Percentiles rank a stretch among this genome's conserved stretches.
Conservation (phyloP, 1,140 invertebrate species). For the Leptestheria dahalacensis region DNA sequence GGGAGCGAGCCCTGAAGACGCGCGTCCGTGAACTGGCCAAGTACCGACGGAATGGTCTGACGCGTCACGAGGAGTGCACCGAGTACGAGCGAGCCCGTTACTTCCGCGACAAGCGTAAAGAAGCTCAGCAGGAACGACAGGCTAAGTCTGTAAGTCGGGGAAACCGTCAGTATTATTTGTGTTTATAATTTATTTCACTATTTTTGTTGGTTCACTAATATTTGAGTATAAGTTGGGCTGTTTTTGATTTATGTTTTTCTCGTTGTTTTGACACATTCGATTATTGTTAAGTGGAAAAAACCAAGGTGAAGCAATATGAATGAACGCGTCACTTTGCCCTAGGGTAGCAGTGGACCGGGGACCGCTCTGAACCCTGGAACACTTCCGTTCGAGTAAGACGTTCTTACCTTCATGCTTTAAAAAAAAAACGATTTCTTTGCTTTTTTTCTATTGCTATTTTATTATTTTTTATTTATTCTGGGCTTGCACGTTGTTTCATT, state of each 20-base stretch:
- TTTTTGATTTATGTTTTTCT: not conserved
- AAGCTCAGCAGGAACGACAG: slow-evolving; percentile 19
- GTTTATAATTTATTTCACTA: not conserved
- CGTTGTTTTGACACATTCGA: too few species aligned
- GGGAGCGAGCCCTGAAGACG: slow-evolving; percentile 64
- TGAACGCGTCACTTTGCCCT: slow-evolving; percentile 42
- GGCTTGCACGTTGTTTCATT: too few species aligned
- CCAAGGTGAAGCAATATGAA: too few species aligned
- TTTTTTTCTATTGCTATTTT: not conserved
- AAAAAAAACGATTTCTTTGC: not conserved
- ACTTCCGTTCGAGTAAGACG: slow-evolving; percentile 41
- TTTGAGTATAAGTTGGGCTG: slow-evolving; percentile 2
- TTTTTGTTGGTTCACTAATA: slow-evolving; percentile 2
- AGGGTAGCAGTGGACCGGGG: slow-evolving; percentile 63
- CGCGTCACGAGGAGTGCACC: slow-evolving; percentile 58
- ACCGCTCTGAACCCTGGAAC: slow-evolving; percentile 40
- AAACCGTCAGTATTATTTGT: not conserved
- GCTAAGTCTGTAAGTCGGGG: slow-evolving; percentile 11
- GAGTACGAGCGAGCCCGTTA: slow-evolving; percentile 52
- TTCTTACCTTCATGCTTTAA: slow-evolving; percentile 18
- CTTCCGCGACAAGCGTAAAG: slow-evolving; percentile 28
- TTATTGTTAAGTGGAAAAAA: too few species aligned
- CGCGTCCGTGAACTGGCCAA: slow-evolving; percentile 64
- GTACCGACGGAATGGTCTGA: slow-evolving; percentile 64
- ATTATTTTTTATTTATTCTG: slow-evolving; percentile 12